A percentile compares a stretch with the other conserved stretches of the same genome.
Evolutionary conservation across 2,797 vertebrate genomes (phyloP).

Genomic region (Trematomus bernacchii): DNA sequence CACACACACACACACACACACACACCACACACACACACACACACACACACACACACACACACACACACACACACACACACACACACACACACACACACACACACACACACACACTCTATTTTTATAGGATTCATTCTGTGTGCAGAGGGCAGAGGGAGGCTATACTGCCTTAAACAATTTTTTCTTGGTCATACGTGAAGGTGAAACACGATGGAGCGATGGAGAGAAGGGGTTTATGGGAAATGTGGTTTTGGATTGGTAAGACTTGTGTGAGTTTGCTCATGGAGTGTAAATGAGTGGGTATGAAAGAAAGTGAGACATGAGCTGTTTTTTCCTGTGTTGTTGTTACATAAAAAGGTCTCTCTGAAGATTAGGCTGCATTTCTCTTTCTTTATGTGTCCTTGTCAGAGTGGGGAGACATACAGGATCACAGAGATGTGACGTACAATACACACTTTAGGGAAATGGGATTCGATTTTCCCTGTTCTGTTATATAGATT

Average conservation of each 20-base stretch:
- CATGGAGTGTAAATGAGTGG: not conserved
- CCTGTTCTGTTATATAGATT: no score
- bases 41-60: not conserved
- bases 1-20: conserved; percentile 18
- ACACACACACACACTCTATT: conserved; percentile 1
- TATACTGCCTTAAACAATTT: not conserved
- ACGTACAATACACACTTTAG: not conserved
- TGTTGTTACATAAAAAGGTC: conserved; percentile 7
- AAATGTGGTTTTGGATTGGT: not conserved
- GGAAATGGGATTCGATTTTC: not conserved
- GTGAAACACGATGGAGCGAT: no score
- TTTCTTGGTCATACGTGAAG: not conserved
- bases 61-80: not conserved
- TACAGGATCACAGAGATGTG: not conserved
- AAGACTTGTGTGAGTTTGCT: not conserved
- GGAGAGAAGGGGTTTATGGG: not conserved
- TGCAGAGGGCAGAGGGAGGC: no score
- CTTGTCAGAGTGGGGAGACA: not conserved
- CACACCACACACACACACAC: not conserved
- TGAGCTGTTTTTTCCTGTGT: not conserved
- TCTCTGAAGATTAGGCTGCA: not conserved
- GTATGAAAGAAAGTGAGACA: not conserved
- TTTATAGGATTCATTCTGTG: conserved; percentile 18
- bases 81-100: conserved; percentile 11
- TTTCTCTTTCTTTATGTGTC: no score